Base-by-base conservation (phyloP, 2,888 invertebrate species). In the Limnephilus rhombicus region DNA sequence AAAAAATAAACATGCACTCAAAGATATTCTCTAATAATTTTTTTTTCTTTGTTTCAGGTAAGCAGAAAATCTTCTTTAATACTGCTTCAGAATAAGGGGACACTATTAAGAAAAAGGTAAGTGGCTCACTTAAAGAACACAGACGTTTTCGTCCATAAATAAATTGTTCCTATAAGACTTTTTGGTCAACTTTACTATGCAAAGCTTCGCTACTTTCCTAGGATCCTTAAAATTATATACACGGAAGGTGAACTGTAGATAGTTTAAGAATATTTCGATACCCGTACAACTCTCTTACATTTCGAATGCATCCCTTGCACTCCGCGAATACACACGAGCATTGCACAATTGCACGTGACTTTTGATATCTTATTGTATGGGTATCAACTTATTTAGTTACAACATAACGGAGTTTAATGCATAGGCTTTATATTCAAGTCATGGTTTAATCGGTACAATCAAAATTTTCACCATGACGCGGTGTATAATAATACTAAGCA, bases 391-490 rank as follows among this genome's bases (percentile, higher is more conserved):
- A 7, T 45, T 37, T 45, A 29, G 45, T 86, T 86, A 86, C 86
- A 29, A 86, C 24, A 86, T 45, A 12, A 4, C 45, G 41, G 29
- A 34, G 9, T 83, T 31, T 4, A 83, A 83, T 24, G 34, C 37
- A 37, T 87, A n/a, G 53, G 88, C 3, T 89, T 80, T 89, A 34
- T 80, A 89, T 89, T 89, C 88, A 80, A 80, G 68, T 80, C 88
- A 24, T 41, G 88, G 24, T 24, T 34, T 88, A 34, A 80, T 89
- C 24, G 45, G 45, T n/a, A 53, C 5, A 15, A 53, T 86, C 86
- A 49, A 89, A 80, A 89, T 89, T 89, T 89, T 89, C 88, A 89
- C 88, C 68, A 37, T 80, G 88, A 41, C 88, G 68, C 24, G 41
- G n/a, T 68, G 68, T 68, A 68, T 68, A 53, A 53, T 68, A 68